Percentiles rank a stretch among this genome's conserved stretches.
Evolutionary conservation across 2,113 vertebrate genomes (phyloP).

Genomic region (Charina bottae): DNA sequence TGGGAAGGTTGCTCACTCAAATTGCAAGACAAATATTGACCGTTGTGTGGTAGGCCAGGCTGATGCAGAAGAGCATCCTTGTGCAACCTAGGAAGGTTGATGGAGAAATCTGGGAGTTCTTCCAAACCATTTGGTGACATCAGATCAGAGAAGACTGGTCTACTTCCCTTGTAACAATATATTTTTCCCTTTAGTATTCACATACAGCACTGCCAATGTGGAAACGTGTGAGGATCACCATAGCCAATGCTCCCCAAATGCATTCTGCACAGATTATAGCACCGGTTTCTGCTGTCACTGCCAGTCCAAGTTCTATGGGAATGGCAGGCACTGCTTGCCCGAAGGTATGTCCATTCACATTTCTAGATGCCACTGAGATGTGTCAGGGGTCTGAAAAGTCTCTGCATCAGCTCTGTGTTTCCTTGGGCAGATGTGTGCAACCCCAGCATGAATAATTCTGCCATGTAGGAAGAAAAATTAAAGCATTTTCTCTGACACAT

Average conservation of each 20-base stretch:
- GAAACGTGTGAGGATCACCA: slow-evolving; percentile 83
- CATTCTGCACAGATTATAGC: slow-evolving; percentile 86
- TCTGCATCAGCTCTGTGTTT: background rate
- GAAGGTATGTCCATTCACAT: slow-evolving; percentile 74
- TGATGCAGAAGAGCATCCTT: background rate
- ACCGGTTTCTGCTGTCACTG: slow-evolving; percentile 92
- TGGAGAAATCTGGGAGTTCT: background rate
- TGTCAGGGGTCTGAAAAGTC: too few species aligned
- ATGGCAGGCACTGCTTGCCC: slow-evolving; percentile 88
- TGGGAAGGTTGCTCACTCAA: background rate
- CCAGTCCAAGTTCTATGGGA: slow-evolving; percentile 84
- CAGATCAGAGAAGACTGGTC: too few species aligned
- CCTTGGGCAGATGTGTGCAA: background rate
- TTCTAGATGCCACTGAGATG: too few species aligned
- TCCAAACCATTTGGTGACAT: background rate
- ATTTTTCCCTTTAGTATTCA: slow-evolving; percentile 76
- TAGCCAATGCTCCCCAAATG: slow-evolving; percentile 83
- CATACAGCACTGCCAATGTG: slow-evolving; percentile 78
- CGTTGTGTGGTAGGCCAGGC: background rate
- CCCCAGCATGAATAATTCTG: background rate
- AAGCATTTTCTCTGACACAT: background rate
- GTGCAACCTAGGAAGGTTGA: background rate
- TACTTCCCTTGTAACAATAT: background rate
- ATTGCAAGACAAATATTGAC: background rate
- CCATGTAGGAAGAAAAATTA: background rate